A percentile compares a stretch with the other conserved stretches of the same genome.
Evolutionary conservation across 2,797 vertebrate species (phyloP).

Genomic region (Sebastes oblongus): DNA sequence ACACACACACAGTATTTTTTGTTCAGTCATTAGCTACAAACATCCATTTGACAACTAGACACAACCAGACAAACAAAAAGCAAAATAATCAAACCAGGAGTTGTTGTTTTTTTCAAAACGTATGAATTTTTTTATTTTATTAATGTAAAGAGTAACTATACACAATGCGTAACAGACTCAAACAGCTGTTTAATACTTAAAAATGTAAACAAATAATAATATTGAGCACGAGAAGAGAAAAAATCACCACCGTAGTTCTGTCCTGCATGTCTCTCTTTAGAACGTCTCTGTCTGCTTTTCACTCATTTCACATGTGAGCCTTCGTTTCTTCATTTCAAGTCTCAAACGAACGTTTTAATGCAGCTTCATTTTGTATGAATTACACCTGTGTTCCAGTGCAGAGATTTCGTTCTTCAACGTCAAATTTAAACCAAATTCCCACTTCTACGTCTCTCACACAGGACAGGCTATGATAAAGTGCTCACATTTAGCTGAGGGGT

Average conservation of each 20-base stretch:
- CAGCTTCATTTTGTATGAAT: constrained; percentile 15
- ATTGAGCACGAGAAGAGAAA: constrained; percentile 74
- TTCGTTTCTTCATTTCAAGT: constrained; percentile 37
- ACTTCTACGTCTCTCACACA: constrained; percentile 21
- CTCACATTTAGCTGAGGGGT: constrained; percentile 39
- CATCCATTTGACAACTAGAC: constrained; percentile 1
- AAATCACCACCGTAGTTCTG: constrained; percentile 59
- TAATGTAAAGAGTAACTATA: constrained; percentile 77
- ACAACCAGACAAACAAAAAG: neutral
- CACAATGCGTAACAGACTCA: constrained; percentile 79
- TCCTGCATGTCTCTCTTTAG: constrained; percentile 65
- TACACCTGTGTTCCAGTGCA: constrained; percentile 49
- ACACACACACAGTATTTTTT: neutral
- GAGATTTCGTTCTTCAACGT: constrained; percentile 21
- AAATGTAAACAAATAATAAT: constrained; percentile 85
- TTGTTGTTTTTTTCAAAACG: constrained; percentile 53
- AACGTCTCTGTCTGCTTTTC: constrained; percentile 18
- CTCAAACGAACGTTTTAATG: constrained; percentile 24
- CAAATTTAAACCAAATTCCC: constrained; percentile 9
- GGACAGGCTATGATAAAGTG: constrained; percentile 64
- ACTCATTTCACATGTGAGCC: constrained; percentile 59
- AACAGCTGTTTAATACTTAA: constrained; percentile 83
- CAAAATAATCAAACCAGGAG: neutral
- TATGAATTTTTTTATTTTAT: constrained; percentile 69
- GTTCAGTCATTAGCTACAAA: constrained; percentile 22